These are phyloP conservation scores for Haliclystus octoradiatus DNA, from an alignment of 30 jellyfish, hydroid and myxozoan genomes.

Conservation along the genomic window DNA sequence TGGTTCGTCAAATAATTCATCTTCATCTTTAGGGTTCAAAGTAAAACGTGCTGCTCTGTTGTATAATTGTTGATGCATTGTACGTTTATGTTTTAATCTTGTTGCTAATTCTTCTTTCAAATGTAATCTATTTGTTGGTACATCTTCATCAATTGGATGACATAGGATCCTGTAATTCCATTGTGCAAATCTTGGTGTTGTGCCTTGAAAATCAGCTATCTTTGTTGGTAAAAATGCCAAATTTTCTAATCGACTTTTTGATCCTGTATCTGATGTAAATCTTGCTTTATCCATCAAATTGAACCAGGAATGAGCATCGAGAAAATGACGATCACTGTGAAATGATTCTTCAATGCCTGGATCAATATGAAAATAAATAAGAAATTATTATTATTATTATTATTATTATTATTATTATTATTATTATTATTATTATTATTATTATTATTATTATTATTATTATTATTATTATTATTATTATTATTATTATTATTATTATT, in stretches of 20 bases:
- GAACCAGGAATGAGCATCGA: conserved; percentile 81
- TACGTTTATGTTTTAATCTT: not conserved
- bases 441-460: too few relatives aligned
- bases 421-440: too few relatives aligned
- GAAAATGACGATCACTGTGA: conserved; percentile 86
- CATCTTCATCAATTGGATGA: conserved; percentile 71
- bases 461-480: too few relatives aligned
- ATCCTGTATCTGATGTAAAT: conserved; percentile 78
- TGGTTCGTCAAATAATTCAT: conserved; percentile 21
- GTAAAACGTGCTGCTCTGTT: conserved; percentile 12
- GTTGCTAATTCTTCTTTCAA: conserved; percentile 66
- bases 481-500: too few relatives aligned
- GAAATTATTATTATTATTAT: too few relatives aligned
- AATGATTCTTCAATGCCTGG: conserved; percentile 84
- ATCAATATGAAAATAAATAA: too few relatives aligned
- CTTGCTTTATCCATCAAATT: conserved; percentile 51
- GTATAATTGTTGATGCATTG: not conserved
- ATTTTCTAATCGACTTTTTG: conserved; percentile 69
- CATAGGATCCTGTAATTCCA: conserved; percentile 82
- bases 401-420: too few relatives aligned
- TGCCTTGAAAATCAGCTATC: conserved; percentile 49
- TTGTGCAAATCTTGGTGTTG: conserved; percentile 76
- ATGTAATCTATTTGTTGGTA: conserved; percentile 40
- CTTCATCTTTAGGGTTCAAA: conserved; percentile 1
- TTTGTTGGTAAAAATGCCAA: conserved; percentile 84